A percentile compares a stretch with the other conserved stretches of the same genome.
Conservation (phyloP, 2,888 invertebrate species). For the Archips xylosteana region DNA sequence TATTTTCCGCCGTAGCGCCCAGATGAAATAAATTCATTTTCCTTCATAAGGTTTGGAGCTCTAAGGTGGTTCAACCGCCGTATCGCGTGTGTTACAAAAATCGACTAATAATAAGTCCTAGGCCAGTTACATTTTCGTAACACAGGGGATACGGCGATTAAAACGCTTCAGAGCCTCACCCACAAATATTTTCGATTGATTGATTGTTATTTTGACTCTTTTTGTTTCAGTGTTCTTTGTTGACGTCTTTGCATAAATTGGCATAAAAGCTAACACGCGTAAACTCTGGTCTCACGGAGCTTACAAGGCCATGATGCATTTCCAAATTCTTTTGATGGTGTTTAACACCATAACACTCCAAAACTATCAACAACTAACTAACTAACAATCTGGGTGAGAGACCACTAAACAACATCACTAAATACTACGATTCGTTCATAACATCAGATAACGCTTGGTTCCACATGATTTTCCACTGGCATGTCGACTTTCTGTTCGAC, state of each 20-base stretch:
- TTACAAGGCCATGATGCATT: slow-evolving; percentile 60
- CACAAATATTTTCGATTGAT: no score
- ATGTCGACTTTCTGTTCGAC: slow-evolving; percentile 93
- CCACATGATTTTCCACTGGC: slow-evolving; percentile 93
- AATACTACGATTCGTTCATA: slow-evolving; percentile 79
- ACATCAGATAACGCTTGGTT: slow-evolving; percentile 88
- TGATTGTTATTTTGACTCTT: background rate
- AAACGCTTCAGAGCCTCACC: no score
- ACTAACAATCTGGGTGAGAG: slow-evolving; percentile 82
- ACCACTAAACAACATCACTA: slow-evolving; percentile 89
- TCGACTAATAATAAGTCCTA: no score
- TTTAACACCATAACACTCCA: slow-evolving; percentile 64
- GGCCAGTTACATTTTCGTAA: no score
- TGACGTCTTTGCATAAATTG: slow-evolving; percentile 52
- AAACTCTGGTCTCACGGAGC: slow-evolving; percentile 60
- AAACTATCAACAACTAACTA: slow-evolving; percentile 62
- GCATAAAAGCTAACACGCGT: slow-evolving; percentile 62
- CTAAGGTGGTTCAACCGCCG: no score
- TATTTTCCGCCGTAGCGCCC: no score
- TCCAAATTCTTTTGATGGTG: slow-evolving; percentile 59
- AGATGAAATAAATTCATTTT: no score
- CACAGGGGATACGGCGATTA: no score
- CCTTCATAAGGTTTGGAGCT: no score
- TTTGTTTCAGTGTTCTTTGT: slow-evolving; percentile 48
- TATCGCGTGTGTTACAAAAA: no score